Evolutionary conservation across 2,888 invertebrate genomes (phyloP), one percentile per base, ranked within the genome.

Genomic region (Nomada ferruginata): DNA sequence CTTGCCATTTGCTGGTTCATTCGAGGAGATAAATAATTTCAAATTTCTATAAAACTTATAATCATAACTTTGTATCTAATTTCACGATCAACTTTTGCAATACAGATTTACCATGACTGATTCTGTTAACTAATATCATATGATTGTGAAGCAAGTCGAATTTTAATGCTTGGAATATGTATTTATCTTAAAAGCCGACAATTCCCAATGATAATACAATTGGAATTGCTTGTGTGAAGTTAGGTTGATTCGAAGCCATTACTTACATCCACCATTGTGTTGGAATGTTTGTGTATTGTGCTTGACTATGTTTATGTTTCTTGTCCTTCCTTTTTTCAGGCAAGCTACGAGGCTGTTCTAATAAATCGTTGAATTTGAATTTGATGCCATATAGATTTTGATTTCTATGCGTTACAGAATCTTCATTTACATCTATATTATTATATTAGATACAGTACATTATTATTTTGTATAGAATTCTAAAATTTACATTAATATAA

Each of bases 201-300:
- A 61, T 66, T 82, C 70, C 23, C n/a, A 61, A 23, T 63, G 18
- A 65, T 78, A 65, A 66, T 55, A 61, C 7, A 44, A 23, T 2
- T 53, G 11, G 13, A 70, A 64, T 52, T 61, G 69, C 53, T 47
- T 71, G 29, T n/a, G 53, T 42, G 9, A 59, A 82, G 47, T 57
- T 76, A 66, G 69, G 50, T 60, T 47, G 76, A 57, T 26, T 59
- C 47, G 76, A 64, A 68, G 55, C 60, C 71, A 57, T 70, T 68
- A 44, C 55, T 55, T 55, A 71, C 9, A 82, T 79, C 63, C 53
- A 65, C 64, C 79, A 77, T 85, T 79, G 71, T 79, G 18, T 36
- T 77, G 50, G 76, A 76, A 86, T 85, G 86, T 87, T 88, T 87
- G 65, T 87, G 76, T 87, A 42, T 74, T 23, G 10, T 80, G 61